Percentiles rank a stretch among this genome's conserved stretches.
These are phyloP conservation scores for Sternotherus odoratus DNA, from an alignment of 2,797 vertebrate genomes.

Conservation along the genomic window DNA sequence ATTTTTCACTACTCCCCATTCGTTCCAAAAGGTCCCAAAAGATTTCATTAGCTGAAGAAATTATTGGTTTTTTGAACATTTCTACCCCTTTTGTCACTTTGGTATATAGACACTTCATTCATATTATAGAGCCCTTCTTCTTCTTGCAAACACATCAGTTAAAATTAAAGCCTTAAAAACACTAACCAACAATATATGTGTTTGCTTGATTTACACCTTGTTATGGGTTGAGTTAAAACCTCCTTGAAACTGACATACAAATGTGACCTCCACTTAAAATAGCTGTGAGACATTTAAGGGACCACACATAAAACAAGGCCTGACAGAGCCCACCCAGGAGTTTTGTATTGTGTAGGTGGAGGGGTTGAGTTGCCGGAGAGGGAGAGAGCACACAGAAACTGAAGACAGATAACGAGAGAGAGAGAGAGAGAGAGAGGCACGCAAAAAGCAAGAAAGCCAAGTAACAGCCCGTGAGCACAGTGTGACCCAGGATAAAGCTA, in stretches of 20 bases:
- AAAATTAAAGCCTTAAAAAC: background rate
- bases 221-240: background rate
- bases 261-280: background rate
- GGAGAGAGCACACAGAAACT: background rate
- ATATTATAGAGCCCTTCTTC: background rate
- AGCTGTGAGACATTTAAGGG: background rate
- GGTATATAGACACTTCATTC: background rate
- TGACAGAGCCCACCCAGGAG: background rate
- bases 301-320: background rate
- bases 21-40: background rate
- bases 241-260: background rate
- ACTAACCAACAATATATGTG: background rate
- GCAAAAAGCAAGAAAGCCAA: background rate
- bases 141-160: background rate
- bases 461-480: background rate
- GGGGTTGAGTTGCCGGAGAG: no score
- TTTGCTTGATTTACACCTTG: background rate
- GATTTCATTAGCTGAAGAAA: background rate
- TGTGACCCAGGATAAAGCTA: background rate
- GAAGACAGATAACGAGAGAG: background rate
- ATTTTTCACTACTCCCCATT: background rate
- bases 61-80: background rate
- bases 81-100: background rate
- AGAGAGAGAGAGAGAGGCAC: background rate
- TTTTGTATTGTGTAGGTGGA: background rate